A percentile compares a stretch with the other conserved stretches of the same genome.
These are phyloP conservation scores for Piezodorus guildinii DNA, from an alignment of 1,140 invertebrate species.

Conservation along the genomic window DNA sequence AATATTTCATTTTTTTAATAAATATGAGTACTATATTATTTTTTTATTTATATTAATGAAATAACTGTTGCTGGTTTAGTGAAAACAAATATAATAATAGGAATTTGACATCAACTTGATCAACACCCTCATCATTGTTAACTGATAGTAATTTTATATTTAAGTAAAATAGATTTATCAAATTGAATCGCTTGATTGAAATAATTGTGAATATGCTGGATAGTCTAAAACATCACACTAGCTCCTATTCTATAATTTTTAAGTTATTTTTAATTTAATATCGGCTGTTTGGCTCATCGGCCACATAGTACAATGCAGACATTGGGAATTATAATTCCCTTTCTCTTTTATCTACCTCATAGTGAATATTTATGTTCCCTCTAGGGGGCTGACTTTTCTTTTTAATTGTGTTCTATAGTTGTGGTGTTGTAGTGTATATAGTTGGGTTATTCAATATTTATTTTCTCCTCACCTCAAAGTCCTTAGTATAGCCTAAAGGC, in stretches of 20 bases:
- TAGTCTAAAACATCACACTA: slow-evolving; percentile 11
- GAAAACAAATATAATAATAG: too few relatives aligned
- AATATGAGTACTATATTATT: too few relatives aligned
- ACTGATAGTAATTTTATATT: too few relatives aligned
- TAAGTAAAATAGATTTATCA: too few relatives aligned
- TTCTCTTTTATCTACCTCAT: slow-evolving; percentile 13
- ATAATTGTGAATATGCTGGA: background rate
- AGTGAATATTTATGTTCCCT: slow-evolving; percentile 10
- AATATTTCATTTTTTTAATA: too few relatives aligned
- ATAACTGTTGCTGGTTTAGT: too few relatives aligned
- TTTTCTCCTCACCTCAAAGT: background rate
- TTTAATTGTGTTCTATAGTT: slow-evolving; percentile 1
- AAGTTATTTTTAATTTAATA: background rate
- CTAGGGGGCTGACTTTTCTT: background rate
- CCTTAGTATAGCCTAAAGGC: too few relatives aligned
- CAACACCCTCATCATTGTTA: too few relatives aligned
- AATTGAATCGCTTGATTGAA: slow-evolving; percentile 1
- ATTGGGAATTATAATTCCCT: background rate
- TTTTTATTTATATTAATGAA: too few relatives aligned
- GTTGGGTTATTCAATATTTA: background rate
- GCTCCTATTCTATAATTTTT: slow-evolving; percentile 4
- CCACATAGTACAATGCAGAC: slow-evolving; percentile 9
- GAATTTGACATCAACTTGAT: too few relatives aligned
- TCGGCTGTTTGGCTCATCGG: background rate
- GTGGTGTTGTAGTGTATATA: slow-evolving; percentile 8